phyloP scores from a whole-genome alignment of 2,113 vertebrate genomes.

The Agelaius tricolor region DNA sequence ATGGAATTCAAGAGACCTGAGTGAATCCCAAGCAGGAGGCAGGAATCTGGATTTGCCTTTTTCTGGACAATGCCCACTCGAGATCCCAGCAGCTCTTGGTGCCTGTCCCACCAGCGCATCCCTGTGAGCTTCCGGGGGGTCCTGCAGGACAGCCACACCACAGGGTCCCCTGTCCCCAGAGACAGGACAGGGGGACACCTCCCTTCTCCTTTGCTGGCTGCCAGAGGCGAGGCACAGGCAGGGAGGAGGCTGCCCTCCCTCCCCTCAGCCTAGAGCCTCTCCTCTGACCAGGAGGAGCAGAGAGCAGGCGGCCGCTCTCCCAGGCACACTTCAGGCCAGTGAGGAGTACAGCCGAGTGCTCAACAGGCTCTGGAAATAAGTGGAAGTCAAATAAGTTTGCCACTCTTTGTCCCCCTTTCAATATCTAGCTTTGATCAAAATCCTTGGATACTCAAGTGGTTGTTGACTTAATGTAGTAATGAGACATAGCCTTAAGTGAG shows the following conservation, averaged over 20 bases:
- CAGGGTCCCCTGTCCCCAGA: background rate
- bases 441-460: conserved; percentile 54
- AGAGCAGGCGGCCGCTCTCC: background rate
- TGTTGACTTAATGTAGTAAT: conserved; percentile 64
- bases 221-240: background rate
- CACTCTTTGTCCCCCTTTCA: conserved; percentile 39
- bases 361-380: conserved; percentile 46
- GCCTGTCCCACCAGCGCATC: background rate
- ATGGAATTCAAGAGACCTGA: background rate
- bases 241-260: background rate
- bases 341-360: background rate
- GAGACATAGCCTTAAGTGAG: conserved; percentile 52
- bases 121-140: accelerated
- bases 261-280: background rate
- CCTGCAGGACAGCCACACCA: background rate
- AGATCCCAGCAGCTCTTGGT: background rate
- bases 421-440: conserved; percentile 59
- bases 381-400: conserved; percentile 56
- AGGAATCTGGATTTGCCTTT: background rate
- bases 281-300: background rate
- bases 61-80: accelerated
- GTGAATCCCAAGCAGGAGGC: background rate
- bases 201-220: accelerated
- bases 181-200: accelerated
- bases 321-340: background rate